Conservation (phyloP, 92 coral and sea anemone species). For the Phymanthus crucifer region DNA sequence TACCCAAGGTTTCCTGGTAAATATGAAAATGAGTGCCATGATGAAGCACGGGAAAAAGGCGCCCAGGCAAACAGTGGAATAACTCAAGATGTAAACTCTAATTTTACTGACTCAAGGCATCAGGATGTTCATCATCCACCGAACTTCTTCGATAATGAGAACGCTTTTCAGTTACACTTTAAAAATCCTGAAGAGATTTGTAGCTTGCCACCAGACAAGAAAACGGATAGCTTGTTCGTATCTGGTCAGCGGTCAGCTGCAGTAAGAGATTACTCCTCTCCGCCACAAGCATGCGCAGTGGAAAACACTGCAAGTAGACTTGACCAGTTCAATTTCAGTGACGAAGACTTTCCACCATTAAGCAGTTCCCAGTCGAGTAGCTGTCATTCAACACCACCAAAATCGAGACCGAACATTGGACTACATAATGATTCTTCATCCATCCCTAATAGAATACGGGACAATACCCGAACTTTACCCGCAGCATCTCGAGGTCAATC, state of each 20-base stretch:
- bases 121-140: background rate
- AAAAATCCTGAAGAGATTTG: background rate
- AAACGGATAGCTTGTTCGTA: background rate
- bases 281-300: background rate
- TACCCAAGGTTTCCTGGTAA: background rate
- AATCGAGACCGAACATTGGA: background rate
- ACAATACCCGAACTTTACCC: background rate
- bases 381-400: constrained; percentile 32
- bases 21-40: background rate
- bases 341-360: constrained; percentile 87
- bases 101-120: background rate
- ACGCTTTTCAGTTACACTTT: background rate
- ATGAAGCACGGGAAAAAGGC: too few species aligned
- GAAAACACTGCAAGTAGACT: background rate
- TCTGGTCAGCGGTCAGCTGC: constrained; percentile 1
- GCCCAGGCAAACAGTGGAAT: background rate
- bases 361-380: constrained; percentile 84
- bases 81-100: background rate
- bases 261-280: background rate
- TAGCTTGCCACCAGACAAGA: background rate
- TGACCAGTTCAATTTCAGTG: constrained; percentile 46
- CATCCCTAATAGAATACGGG: background rate
- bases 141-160: background rate
- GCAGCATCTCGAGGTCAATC: constrained; percentile 11
- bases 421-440: constrained; percentile 8